Percentiles rank a stretch among this genome's conserved stretches.
Conservation (phyloP, 1,140 invertebrate genomes). For the Orussus abietinus region DNA sequence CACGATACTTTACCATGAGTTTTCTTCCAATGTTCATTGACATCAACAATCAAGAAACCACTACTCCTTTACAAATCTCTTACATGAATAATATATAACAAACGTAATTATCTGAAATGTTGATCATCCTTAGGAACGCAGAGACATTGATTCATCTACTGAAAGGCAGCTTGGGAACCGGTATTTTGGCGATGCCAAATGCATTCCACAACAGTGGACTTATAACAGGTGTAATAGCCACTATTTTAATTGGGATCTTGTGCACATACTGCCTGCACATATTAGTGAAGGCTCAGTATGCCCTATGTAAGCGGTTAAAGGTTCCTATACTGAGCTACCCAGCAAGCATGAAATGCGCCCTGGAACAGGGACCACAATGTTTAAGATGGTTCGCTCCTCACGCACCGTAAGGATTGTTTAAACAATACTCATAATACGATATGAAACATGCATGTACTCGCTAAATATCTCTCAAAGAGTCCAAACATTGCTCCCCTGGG, state of each 20-base stretch:
- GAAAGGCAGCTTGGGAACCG: slow-evolving; percentile 85
- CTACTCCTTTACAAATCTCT: no score
- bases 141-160: slow-evolving; percentile 79
- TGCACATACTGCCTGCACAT: slow-evolving; percentile 80
- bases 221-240: slow-evolving; percentile 62
- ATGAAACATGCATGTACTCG: no score
- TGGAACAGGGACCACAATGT: slow-evolving; percentile 64
- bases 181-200: slow-evolving; percentile 85
- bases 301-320: slow-evolving; percentile 64
- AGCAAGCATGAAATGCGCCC: slow-evolving; percentile 63
- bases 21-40: no score
- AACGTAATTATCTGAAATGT: no score
- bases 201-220: slow-evolving; percentile 79
- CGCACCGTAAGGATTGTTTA: slow-evolving; percentile 53
- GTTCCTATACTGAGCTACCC: slow-evolving; percentile 70
- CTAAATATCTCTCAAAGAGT: no score
- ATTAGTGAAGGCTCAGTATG: slow-evolving; percentile 65
- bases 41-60: no score
- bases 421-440: not conserved
- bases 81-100: no score
- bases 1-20: no score
- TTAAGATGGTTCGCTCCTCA: slow-evolving; percentile 57
- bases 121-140: slow-evolving; percentile 64
- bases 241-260: slow-evolving; percentile 66
- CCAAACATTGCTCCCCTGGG: no score